Percentiles rank a stretch among this genome's conserved stretches.
Conservation (phyloP, 2,113 vertebrate genomes). For the Lota lota region DNA sequence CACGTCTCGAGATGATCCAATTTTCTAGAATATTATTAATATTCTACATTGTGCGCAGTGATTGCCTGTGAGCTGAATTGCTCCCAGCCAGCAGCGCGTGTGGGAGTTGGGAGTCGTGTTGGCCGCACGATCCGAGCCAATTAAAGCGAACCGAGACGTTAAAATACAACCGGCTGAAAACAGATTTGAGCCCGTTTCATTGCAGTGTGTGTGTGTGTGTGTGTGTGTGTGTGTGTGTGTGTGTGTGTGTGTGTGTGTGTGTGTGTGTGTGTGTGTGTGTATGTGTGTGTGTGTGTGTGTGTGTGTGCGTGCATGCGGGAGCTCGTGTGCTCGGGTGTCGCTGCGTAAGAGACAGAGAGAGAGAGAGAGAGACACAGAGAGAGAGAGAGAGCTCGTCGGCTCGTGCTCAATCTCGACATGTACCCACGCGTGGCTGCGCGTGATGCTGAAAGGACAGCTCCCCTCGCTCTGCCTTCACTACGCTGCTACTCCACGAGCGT, state of each 20-base stretch:
- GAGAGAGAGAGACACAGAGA: background rate
- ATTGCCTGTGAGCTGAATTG: too few relatives aligned
- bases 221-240: background rate
- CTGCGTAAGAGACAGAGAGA: background rate
- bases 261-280: too few relatives aligned
- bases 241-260: background rate
- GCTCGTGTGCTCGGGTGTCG: too few relatives aligned
- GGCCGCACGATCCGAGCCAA: too few relatives aligned
- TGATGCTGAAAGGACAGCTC: constrained; percentile 9
- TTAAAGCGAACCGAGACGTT: too few relatives aligned
- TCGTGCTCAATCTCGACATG: background rate
- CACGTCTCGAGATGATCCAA: too few relatives aligned
- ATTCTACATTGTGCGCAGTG: too few relatives aligned
- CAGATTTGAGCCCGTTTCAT: background rate
- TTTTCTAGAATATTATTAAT: too few relatives aligned
- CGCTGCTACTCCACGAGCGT: background rate
- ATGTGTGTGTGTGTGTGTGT: too few relatives aligned
- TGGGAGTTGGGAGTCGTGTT: too few relatives aligned
- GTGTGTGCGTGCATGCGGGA: too few relatives aligned
- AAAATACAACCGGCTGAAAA: background rate
- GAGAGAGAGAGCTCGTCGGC: background rate
- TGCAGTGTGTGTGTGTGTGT: background rate
- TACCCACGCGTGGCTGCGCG: background rate
- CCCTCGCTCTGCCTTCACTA: background rate
- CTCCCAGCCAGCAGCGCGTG: too few relatives aligned